Base-by-base conservation (phyloP, 2,888 invertebrate species). In the Cheiracanthium punctorium region DNA sequence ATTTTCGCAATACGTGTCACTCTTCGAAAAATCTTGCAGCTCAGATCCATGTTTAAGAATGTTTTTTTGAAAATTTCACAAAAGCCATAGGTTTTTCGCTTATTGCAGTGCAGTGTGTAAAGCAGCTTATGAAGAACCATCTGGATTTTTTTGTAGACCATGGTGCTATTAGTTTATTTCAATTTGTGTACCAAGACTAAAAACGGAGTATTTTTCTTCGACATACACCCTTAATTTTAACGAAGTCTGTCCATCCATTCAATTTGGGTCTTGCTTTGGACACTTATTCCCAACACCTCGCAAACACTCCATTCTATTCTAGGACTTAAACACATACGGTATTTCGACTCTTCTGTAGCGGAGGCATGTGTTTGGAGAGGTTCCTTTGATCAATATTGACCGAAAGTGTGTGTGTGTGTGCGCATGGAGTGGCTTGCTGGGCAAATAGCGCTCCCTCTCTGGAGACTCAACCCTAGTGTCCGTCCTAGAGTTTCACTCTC, bases 321-420 rank as follows among this genome's bases (percentile, higher is more conserved):
- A 20, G 58, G 24, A 58, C 24, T 58, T 58, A 58, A 58, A 58
- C 24, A 58, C 24, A 58, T 58, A 58, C 58, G 58, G 58, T 58
- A 58, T 58, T 58, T 24, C 58, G 17, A 58, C 58, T 58, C 24
- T 58, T 58, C 20, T 58, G 24, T 58, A 24, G 58, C 67, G 75
- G 75, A 64, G 75, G 81, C 52, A 75, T 58, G 52, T 75, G 58
- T 80, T 69, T 52, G 58, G 75, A 72, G 52, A 84, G 77, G 67
- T 77, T 67, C 33, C n/a, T 33, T 72, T 73, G 84, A 80, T 85
- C 84, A 85, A 85, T 85, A 85, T 85, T 85, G 84, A 85, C 84
- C 84, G 79, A 85, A 85, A 85, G 84, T 73, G 84, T 74, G 79
- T 75, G 80, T 79, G 84, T 73, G 84, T 74, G 79, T 75, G 80